Percentiles rank a stretch among this genome's conserved stretches.
Evolutionary conservation across 2,797 vertebrate genomes (phyloP).

Genomic region (Myotis planiceps): DNA sequence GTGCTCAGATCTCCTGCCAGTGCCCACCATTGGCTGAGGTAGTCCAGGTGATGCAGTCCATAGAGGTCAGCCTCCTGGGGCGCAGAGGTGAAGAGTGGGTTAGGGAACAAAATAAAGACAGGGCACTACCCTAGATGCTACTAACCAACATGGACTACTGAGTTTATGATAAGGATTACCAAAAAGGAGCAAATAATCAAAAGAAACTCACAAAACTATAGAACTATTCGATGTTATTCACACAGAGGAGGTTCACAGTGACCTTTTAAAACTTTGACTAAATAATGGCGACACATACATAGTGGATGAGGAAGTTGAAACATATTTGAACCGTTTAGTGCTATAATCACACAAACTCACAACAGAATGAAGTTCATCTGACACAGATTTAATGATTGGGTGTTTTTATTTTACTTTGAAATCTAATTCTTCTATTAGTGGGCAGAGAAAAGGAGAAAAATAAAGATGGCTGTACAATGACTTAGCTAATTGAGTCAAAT

Average conservation of each 20-base stretch:
- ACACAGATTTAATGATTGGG: background rate
- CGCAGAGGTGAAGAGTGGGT: background rate
- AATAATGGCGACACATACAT: background rate
- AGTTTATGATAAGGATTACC: background rate
- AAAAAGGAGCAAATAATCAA: background rate
- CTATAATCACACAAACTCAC: background rate
- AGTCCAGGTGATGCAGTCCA: background rate
- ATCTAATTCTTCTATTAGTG: background rate
- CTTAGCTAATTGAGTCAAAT: background rate
- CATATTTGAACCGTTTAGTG: background rate
- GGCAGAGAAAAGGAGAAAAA: background rate
- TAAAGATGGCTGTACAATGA: background rate
- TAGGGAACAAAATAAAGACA: background rate
- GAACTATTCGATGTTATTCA: background rate
- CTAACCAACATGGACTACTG: background rate
- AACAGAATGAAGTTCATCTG: background rate
- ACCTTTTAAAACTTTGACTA: background rate
- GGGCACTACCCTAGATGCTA: background rate
- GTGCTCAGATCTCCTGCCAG: background rate
- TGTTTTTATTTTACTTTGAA: conserved; percentile 36
- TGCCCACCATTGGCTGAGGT: background rate
- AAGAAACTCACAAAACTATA: background rate
- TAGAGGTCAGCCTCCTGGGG: background rate
- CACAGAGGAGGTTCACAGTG: background rate
- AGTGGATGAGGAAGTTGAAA: background rate